Evolutionary conservation across 2,113 vertebrate species (phyloP), one percentile per base, ranked within the genome.

Genomic region (Sporophila hypoxantha): DNA sequence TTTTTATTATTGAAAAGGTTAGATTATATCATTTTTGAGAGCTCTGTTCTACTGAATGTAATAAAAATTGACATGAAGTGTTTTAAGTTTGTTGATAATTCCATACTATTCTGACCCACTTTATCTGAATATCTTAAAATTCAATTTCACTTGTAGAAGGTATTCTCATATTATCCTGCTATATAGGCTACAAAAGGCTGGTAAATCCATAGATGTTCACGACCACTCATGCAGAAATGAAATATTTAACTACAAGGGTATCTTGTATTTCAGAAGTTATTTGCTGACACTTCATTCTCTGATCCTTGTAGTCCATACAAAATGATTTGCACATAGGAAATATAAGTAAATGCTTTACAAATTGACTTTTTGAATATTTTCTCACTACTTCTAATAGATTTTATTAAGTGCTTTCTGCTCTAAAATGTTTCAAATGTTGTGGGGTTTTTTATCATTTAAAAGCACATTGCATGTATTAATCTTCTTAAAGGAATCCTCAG

Each of bases 241-340:
- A 97, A 96, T 96, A 97, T 96, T 97, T 97, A 97, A 95, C 94
- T 95, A 95, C 91, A 97, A 94, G 95, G 78, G 93, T 96, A 96
- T 95, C 91, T 96, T 91, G 71, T 94, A 94, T 96, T 96, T 95
- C 83, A 94, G 88, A 94, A 96, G 83, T 91, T 96, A 96, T 96
- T 96, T 97, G 95, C 94, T 97, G 94, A 96, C 89, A 95, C 95
- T 91, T 94, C 89, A 96, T 96, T 89, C 92, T 95, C 93, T 96
- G 95, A 96, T 97, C 95, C 94, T 96, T 96, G 93, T 93, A 94
- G 94, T 94, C 67, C 81, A 93, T 92, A 82, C 86, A 95, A 95
- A 96, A 92, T 96, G 89, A 95, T 96, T 97, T 95, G 92, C 93
- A 88, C 84, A 85, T 20, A 91, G 49, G 70, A 95, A 96, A 87